Evolutionary conservation across 35 echinoderm and acorn worm species (phyloP).

Genomic region (Ophioderma brevispina): DNA sequence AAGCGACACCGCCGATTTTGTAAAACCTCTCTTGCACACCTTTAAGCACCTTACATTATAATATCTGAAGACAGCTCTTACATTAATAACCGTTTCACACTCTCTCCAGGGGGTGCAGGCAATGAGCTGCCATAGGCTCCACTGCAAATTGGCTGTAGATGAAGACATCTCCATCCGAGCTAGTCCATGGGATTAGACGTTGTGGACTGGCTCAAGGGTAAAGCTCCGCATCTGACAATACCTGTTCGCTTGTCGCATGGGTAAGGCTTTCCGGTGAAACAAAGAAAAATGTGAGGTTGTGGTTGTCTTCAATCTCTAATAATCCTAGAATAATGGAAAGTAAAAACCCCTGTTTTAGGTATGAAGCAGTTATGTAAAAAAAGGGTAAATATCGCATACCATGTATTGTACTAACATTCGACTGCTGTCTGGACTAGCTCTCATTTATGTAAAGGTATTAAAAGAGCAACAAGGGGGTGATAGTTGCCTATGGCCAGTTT

Average conservation of each 20-base stretch:
- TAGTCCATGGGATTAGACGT: conserved; percentile 53
- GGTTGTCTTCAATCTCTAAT: conserved; percentile 55
- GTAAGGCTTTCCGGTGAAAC: conserved; percentile 61
- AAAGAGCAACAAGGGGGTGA: too few relatives aligned
- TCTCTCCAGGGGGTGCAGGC: conserved; percentile 29
- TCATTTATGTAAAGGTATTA: too few relatives aligned
- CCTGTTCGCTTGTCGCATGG: conserved; percentile 65
- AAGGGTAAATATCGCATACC: background rate
- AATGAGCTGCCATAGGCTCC: conserved; percentile 65
- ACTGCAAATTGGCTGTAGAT: conserved; percentile 59
- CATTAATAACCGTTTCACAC: conserved; percentile 68
- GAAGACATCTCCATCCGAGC: conserved; percentile 73
- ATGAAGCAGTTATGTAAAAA: background rate
- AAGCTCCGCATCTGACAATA: conserved; percentile 84
- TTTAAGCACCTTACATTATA: background rate
- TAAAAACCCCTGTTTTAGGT: background rate
- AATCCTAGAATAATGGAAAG: conserved; percentile 59
- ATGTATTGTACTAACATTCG: too few relatives aligned
- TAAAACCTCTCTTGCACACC: background rate
- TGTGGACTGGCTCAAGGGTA: conserved; percentile 77
- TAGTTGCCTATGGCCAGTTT: too few relatives aligned
- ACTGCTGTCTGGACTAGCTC: too few relatives aligned
- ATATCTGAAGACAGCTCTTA: conserved; percentile 43
- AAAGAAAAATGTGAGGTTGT: conserved; percentile 75
- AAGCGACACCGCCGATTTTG: too few relatives aligned